Evolutionary conservation across 2,113 vertebrate species (phyloP), one percentile per base, ranked within the genome.

Genomic region (Orientallactaga bullata): DNA sequence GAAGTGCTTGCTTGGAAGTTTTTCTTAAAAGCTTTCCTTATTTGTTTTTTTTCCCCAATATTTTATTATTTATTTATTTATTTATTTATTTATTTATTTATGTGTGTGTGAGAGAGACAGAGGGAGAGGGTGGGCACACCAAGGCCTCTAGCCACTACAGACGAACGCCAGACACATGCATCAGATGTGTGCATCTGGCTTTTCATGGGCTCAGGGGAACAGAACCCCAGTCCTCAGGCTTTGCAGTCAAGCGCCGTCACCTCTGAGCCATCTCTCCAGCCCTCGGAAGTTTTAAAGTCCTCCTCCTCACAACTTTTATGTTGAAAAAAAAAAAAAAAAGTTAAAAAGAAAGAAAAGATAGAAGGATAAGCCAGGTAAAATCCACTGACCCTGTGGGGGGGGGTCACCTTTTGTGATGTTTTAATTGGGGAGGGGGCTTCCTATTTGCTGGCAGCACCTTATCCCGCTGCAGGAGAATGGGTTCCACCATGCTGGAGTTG

Each of bases 211-310:
- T 6, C 42, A 47, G 42, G 42, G 42, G 42, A 47, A 47, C 8
- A 47, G 42, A 47, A 47, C 42, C 42, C 42, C 42, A 5, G 8
- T 47, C 8, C 42, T 47, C 42, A 47, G 42, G 42, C 42, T 47
- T 47, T 47, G 42, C 42, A 47, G 42, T 5, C 42, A 47, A 47
- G 42, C 8, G 42, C 42, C 42, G 5, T 47, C 5, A 47, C 42
- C 42, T 47, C 42, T 47, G 42, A 47, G 42, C 42, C 42, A 47
- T 47, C 42, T 47, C 42, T 47, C 42, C 42, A 47, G 42, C 42
- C 42, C 85, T 89, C 81, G 39, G 74, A 85, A 55, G 32, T 55
- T 88, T 91, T 92, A 81, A 92, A 86, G 37, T 55, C 7, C 1
- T 0, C 4, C 1, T 13, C 26, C 5, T 4, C 23, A 18, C 17